phyloP scores from a whole-genome alignment of 2,113 vertebrate species.

The Plecotus auritus region DNA sequence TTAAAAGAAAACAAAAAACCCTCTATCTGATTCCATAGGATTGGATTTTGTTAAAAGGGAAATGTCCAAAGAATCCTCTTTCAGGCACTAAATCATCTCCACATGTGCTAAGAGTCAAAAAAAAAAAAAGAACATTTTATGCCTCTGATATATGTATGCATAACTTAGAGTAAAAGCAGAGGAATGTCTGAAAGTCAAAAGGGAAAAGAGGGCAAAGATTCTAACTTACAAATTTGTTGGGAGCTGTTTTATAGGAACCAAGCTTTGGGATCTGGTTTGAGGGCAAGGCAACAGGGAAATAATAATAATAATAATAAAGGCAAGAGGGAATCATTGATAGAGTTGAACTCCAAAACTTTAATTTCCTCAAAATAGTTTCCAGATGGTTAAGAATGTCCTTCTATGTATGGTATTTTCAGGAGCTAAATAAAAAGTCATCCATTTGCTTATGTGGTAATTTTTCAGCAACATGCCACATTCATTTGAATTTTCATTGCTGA shows the following conservation, averaged over 20 bases:
- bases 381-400: neutral
- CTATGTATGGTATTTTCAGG: neutral
- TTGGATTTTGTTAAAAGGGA: neutral
- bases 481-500: neutral
- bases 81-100: conserved; percentile 24
- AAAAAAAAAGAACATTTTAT: neutral
- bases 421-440: neutral
- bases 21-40: neutral
- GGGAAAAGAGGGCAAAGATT: neutral
- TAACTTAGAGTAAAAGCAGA: neutral
- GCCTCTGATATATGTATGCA: neutral
- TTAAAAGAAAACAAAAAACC: neutral
- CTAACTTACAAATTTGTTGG: neutral
- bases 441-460: neutral
- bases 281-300: neutral
- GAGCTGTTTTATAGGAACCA: neutral
- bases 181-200: neutral
- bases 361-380: conserved; percentile 47
- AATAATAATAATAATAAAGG: neutral
- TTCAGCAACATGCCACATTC: neutral
- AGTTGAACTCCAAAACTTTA: neutral
- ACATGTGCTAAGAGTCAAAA: neutral
- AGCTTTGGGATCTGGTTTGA: neutral
- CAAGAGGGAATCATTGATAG: neutral
- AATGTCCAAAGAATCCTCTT: neutral